These are phyloP conservation scores for human (Homo sapiens) DNA, from an alignment of 2,113 vertebrate genomes.

Conservation along the genomic window DNA sequence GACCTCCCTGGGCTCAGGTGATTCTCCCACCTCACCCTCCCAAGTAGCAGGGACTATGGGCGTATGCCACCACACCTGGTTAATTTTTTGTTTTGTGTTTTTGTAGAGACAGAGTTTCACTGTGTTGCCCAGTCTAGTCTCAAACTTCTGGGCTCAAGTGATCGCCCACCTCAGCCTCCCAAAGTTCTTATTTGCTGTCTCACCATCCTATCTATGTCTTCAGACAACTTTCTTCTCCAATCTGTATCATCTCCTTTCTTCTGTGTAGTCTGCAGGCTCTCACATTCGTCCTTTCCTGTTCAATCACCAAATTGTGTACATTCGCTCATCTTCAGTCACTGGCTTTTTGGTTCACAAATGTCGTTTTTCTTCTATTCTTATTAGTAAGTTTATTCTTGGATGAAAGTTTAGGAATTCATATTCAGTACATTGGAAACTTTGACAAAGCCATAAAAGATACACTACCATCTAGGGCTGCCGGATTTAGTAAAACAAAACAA, in stretches of 20 bases:
- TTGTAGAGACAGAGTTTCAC: no score
- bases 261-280: background rate
- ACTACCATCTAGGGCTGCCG: background rate
- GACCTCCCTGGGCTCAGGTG: no score
- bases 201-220: background rate
- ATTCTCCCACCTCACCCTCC: no score
- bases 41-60: no score
- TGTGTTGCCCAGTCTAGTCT: no score
- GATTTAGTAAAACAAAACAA: background rate
- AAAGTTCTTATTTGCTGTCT: background rate
- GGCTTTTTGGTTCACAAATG: background rate
- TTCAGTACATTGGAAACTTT: background rate
- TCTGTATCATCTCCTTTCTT: background rate
- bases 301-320: background rate
- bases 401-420: conserved; percentile 6
- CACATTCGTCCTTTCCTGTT: background rate
- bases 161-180: background rate
- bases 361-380: background rate
- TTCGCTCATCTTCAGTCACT: background rate
- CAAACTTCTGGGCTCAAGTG: no score
- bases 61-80: no score
- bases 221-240: background rate
- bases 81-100: no score
- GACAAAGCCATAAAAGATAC: background rate
- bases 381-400: conserved; percentile 8